Conservation (phyloP, 2,113 vertebrate genomes). For the Stomatorhinus ivindoensis region DNA sequence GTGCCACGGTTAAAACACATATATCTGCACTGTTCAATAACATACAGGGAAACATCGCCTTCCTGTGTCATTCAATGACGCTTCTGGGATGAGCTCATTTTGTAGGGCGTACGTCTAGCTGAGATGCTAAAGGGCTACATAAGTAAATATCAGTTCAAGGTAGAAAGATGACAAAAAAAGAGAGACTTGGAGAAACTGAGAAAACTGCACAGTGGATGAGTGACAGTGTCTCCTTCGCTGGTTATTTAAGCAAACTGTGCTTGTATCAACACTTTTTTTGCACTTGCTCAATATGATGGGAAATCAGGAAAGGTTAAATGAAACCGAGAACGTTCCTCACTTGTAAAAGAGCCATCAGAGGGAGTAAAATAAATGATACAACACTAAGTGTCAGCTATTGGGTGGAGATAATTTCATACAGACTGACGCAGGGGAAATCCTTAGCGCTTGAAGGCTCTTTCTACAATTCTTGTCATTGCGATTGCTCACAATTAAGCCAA, state of each 20-base stretch:
- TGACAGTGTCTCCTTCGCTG: background rate
- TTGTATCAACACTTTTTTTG: constrained; percentile 10
- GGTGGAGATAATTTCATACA: background rate
- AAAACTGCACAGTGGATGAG: background rate
- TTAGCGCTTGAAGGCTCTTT: constrained; percentile 46
- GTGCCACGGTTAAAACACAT: background rate
- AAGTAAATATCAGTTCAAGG: constrained; percentile 42
- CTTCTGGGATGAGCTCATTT: background rate
- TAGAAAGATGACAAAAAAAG: constrained; percentile 20
- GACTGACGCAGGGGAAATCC: constrained; percentile 39
- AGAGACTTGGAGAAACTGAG: background rate
- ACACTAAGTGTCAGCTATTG: background rate
- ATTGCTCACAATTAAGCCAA: constrained; percentile 24
- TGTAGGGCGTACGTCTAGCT: constrained; percentile 21
- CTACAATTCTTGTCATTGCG: constrained; percentile 25
- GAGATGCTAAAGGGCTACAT: constrained; percentile 29
- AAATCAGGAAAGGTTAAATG: background rate
- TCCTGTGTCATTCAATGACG: background rate
- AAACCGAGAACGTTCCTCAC: background rate
- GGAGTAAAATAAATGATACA: background rate
- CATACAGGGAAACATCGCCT: background rate
- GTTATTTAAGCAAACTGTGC: constrained; percentile 7
- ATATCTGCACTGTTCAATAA: background rate
- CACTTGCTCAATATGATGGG: background rate
- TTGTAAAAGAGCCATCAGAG: background rate